phyloP scores from a whole-genome alignment of 2,113 vertebrate species.

The Amblyornis subalaris region DNA sequence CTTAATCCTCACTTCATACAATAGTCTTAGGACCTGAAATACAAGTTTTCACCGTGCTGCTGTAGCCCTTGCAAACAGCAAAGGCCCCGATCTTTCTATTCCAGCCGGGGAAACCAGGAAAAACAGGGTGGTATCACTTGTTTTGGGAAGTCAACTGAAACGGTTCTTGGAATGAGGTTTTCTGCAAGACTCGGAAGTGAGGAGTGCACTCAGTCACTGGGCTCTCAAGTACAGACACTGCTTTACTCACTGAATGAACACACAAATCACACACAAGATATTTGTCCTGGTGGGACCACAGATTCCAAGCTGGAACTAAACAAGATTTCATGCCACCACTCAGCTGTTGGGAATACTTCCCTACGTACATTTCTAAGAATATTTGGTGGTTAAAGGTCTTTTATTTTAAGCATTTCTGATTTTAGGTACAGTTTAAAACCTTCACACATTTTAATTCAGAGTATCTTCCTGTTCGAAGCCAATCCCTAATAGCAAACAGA shows the following conservation, averaged over 20 bases:
- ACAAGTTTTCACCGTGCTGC: constrained; percentile 13
- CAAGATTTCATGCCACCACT: background rate
- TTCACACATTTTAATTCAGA: background rate
- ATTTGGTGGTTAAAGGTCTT: background rate
- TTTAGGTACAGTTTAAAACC: background rate
- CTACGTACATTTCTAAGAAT: background rate
- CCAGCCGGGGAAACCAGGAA: background rate
- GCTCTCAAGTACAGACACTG: background rate
- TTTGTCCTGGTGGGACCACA: background rate
- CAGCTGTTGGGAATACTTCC: background rate
- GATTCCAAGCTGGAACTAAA: background rate
- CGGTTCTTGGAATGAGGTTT: background rate
- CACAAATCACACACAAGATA: background rate
- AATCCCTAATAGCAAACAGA: background rate
- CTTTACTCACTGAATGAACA: background rate
- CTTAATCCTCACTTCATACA: background rate
- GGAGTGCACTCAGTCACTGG: rapidly evolving
- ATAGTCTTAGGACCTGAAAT: constrained; percentile 45
- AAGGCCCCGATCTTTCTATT: background rate
- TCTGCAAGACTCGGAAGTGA: background rate
- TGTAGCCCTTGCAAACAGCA: background rate
- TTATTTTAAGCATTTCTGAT: background rate
- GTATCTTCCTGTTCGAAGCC: background rate
- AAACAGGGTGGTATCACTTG: background rate
- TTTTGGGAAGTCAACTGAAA: background rate